Conservation (phyloP, 1,140 invertebrate species). For the Drosophila bocqueti region DNA sequence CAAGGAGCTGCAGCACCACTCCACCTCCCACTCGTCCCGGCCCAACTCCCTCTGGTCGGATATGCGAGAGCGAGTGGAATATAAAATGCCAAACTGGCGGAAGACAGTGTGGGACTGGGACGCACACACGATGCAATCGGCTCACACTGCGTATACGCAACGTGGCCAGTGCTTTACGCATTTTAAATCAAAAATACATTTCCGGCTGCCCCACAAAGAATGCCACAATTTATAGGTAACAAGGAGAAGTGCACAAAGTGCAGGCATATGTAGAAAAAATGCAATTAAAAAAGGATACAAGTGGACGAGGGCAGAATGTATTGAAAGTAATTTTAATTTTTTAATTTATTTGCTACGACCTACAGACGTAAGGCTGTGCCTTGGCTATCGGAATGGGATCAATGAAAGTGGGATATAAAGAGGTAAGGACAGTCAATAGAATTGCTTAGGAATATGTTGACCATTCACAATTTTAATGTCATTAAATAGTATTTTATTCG, state of each 20-base stretch:
- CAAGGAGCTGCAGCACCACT: conserved; percentile 30
- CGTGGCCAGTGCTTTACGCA: conserved; percentile 67
- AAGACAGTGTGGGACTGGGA: conserved; percentile 8
- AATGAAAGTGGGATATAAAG: neutral
- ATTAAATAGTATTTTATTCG: too few relatives aligned
- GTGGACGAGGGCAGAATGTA: neutral
- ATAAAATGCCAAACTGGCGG: conserved; percentile 11
- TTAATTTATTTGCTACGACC: neutral
- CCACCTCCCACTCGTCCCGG: neutral
- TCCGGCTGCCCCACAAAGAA: conserved; percentile 68
- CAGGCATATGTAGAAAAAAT: conserved; percentile 43
- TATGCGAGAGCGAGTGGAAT: conserved; percentile 5
- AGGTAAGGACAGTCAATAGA: neutral
- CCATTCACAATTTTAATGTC: too few relatives aligned
- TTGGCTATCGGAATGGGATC: neutral
- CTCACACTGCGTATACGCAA: conserved; percentile 69
- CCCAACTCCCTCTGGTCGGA: conserved; percentile 27
- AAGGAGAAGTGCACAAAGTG: conserved; percentile 53
- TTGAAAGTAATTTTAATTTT: conserved; percentile 3
- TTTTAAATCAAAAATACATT: conserved; percentile 84
- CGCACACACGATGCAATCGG: conserved; percentile 21
- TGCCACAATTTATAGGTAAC: conserved; percentile 67
- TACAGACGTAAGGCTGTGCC: neutral
- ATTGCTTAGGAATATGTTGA: neutral
- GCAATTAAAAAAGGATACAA: conserved; percentile 17